A percentile compares a stretch with the other conserved stretches of the same genome.
Conservation (phyloP, 2,888 invertebrate species). For the Drosophila subquinaria region DNA sequence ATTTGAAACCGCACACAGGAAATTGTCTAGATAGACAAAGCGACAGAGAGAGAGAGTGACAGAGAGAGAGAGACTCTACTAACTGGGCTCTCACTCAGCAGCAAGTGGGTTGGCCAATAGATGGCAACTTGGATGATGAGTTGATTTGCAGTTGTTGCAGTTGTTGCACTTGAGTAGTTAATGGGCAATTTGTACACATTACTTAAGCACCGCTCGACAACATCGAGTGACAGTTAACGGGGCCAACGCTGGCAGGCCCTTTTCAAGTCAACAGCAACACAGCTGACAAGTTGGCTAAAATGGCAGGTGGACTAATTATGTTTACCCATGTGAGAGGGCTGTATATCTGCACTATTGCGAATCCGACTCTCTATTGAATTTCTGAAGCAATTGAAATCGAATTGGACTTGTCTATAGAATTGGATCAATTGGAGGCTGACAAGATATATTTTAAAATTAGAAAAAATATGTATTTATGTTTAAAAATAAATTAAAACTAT, state of each 20-base stretch:
- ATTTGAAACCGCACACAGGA: slow-evolving; percentile 63
- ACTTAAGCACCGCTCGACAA: slow-evolving; percentile 31
- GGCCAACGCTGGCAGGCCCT: slow-evolving; percentile 7
- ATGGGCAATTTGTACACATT: slow-evolving; percentile 55
- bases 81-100: background rate
- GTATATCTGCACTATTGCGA: background rate
- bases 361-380: background rate
- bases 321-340: background rate
- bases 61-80: background rate
- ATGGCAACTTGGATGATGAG: slow-evolving; percentile 29
- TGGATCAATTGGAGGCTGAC: no score
- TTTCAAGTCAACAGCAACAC: slow-evolving; percentile 5
- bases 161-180: slow-evolving; percentile 34
- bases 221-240: slow-evolving; percentile 29
- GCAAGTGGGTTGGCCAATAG: slow-evolving; percentile 9
- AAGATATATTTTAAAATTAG: no score
- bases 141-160: slow-evolving; percentile 49
- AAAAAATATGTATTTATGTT: no score
- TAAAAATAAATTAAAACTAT: no score
- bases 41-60: no score
- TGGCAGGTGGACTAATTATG: no score
- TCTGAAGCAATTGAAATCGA: background rate
- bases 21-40: slow-evolving; percentile 35
- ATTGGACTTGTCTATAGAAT: background rate
- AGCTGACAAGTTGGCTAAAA: slow-evolving; percentile 5